These are phyloP conservation scores for Cyclophora punctaria DNA, from an alignment of 2,888 invertebrate species.

Conservation along the genomic window DNA sequence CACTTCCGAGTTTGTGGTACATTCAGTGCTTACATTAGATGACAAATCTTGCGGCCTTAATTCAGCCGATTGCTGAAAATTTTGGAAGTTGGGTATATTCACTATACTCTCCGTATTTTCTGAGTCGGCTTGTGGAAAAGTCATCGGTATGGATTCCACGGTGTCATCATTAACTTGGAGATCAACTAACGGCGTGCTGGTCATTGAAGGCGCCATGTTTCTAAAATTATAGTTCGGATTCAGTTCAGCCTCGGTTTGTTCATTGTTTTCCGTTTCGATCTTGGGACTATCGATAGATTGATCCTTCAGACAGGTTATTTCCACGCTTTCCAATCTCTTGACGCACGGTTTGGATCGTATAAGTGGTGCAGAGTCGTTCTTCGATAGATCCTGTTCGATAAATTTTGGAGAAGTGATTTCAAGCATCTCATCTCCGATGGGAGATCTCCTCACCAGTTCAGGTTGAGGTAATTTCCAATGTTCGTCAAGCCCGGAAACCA, in stretches of 20 bases:
- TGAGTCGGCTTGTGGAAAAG: conserved; percentile 26
- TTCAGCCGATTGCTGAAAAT: conserved; percentile 49
- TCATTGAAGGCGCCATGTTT: conserved; percentile 45
- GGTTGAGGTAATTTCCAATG: conserved; percentile 53
- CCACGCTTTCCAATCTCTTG: conserved; percentile 60
- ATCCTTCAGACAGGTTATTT: conserved; percentile 51
- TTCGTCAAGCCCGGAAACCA: conserved; percentile 45
- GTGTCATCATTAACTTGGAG: conserved; percentile 20
- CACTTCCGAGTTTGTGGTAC: conserved; percentile 31
- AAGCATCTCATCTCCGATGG: conserved; percentile 28
- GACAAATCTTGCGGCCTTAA: conserved; percentile 47
- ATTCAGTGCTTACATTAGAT: conserved; percentile 22
- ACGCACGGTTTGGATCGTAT: conserved; percentile 34
- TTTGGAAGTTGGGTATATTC: conserved; percentile 41
- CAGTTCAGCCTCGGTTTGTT: conserved; percentile 25
- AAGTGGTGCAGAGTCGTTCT: conserved; percentile 33
- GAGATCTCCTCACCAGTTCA: conserved; percentile 52
- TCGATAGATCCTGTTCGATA: conserved; percentile 17
- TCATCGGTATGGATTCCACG: conserved; percentile 34
- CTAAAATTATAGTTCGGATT: conserved; percentile 43
- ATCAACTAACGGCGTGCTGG: conserved; percentile 53
- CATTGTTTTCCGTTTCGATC: conserved; percentile 24
- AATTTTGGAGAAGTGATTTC: conserved; percentile 37
- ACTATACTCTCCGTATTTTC: conserved; percentile 25
- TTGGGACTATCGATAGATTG: conserved; percentile 29